Conservation (phyloP, 2,888 invertebrate genomes). For the Microplitis manilae region DNA sequence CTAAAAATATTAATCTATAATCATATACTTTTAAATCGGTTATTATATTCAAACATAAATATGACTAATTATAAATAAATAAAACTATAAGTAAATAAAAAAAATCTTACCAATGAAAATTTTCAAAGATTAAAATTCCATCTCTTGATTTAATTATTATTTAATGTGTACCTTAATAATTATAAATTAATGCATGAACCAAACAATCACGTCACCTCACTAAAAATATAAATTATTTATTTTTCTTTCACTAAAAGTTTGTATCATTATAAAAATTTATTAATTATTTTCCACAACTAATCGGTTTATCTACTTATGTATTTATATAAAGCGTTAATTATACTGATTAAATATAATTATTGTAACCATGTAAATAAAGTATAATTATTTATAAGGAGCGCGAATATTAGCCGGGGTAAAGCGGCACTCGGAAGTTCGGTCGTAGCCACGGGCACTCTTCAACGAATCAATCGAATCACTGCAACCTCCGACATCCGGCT, state of each 20-base stretch:
- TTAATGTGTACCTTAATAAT: neutral
- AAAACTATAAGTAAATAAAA: neutral
- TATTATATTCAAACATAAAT: no score
- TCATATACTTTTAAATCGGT: no score
- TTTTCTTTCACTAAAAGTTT: neutral
- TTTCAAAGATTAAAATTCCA: neutral
- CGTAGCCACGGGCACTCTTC: conserved; percentile 59
- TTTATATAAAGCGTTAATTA: neutral
- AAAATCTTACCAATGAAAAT: neutral
- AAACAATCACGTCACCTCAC: conserved; percentile 32
- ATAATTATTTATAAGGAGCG: neutral
- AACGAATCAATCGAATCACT: conserved; percentile 64
- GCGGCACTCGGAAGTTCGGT: conserved; percentile 64
- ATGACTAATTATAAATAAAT: no score
- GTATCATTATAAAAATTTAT: neutral
- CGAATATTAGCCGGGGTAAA: conserved; percentile 38
- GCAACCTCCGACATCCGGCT: conserved; percentile 64
- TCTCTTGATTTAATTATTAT: neutral
- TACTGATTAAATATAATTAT: neutral
- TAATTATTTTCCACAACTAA: neutral
- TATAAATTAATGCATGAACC: neutral
- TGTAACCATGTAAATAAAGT: neutral
- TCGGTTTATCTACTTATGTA: no score
- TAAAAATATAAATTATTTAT: conserved; percentile 4
- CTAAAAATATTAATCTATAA: no score